Evolutionary conservation across 2,888 invertebrate genomes (phyloP), one percentile per base, ranked within the genome.

Genomic region (Hypolimnas misippus): DNA sequence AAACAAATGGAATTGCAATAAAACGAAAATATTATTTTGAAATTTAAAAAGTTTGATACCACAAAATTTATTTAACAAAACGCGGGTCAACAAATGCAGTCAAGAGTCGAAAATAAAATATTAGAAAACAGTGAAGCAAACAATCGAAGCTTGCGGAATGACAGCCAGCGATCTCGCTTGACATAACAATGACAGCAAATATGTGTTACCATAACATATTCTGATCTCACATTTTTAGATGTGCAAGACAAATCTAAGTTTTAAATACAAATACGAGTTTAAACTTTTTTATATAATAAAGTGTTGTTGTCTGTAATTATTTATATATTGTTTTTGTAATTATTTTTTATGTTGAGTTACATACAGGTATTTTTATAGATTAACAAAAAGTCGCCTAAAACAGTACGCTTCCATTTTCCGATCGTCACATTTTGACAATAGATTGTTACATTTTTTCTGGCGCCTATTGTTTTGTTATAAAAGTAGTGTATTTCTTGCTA

Each of bases 141-240:
- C 87, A 88, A 89, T 87, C 85, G 84, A 88, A 89, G 84, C 87
- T 69, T 72, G 78, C 84, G 73, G 77, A 82, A 81, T 81, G 82
- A 84, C 83, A 83, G 31, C 35, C 54, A 54, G 50, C 16, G 33
- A 42, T 17, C 17, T 19, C 44, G 57, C 42, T 55, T 50, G 56
- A 46, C 62, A 38, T 33, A 17, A 17, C 10, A 52, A 12, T 52
- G 56, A 57, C 57, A 52, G 25, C 7, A 2, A 2, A n/a, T 2
- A 10, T 0, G 8, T 46, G 29, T 60, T 53, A 21, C 53, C 35
- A 29, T 38, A 40, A 1, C 3, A 14, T 40, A 7, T 40, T 38
- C 3, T n/a, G 3, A 16, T 16, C 16, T 7, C 6, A n/a, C n/a
- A 14, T 8, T 40, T 16, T 1, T 42, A 42, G 10, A 31, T n/a